Evolutionary conservation across 2,797 vertebrate genomes (phyloP).

Genomic region (Xerus rutilus): DNA sequence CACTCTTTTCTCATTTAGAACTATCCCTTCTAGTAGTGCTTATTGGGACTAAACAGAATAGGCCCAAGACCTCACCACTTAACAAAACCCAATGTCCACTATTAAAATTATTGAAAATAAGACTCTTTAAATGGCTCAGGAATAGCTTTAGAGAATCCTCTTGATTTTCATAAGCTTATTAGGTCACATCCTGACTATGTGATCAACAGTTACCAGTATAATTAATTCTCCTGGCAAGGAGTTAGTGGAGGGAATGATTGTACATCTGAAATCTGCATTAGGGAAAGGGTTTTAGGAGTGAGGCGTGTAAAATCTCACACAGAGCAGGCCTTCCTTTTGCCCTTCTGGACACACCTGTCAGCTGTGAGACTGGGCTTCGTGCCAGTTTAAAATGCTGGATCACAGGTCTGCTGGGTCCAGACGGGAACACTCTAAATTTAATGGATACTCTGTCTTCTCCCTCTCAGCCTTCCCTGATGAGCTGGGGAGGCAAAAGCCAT

Average conservation of each 20-base stretch:
- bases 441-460: neutral
- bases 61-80: neutral
- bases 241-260: neutral
- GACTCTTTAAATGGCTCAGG: neutral
- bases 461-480: neutral
- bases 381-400: slow-evolving; percentile 32
- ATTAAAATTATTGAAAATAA: neutral
- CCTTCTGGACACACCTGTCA: slow-evolving; percentile 71
- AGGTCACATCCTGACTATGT: slow-evolving; percentile 39
- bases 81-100: neutral
- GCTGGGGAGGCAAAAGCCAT: neutral
- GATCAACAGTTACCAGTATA: slow-evolving; percentile 13
- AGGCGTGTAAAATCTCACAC: slow-evolving; percentile 40
- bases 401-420: neutral
- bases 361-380: slow-evolving; percentile 55
- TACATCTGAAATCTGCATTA: slow-evolving; percentile 39
- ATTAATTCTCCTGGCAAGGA: slow-evolving; percentile 57
- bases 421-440: neutral
- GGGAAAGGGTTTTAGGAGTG: slow-evolving; percentile 18
- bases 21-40: neutral
- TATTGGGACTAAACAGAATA: neutral
- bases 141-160: neutral
- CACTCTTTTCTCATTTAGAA: neutral
- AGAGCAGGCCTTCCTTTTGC: slow-evolving; percentile 37
- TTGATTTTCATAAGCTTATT: slow-evolving; percentile 30